Base-by-base conservation (phyloP, 2,888 invertebrate species). In the Catocala nupta region DNA sequence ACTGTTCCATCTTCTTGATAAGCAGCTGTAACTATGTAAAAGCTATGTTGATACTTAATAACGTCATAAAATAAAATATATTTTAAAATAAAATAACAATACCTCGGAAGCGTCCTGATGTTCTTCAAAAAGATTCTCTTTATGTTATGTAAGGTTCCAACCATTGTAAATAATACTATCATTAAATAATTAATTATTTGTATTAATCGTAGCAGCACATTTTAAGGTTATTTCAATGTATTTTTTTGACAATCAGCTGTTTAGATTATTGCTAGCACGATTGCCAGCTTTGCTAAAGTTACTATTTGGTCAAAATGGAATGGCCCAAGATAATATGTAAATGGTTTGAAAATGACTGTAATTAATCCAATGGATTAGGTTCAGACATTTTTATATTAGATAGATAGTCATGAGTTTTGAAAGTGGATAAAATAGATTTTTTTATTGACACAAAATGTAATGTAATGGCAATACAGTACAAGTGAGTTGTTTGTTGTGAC, bases 1-100 rank as follows among this genome's bases (percentile, higher is more conserved):
- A 75, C 87, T 88, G 5, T 81, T 85, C 50, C 77, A 74, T 33
- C 89, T 86, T 39, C 73, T 80, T 42, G 77, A 69, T 56, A 78
- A 44, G 59, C 59, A 68, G 56, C 86, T 87, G 57, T 52, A 81
- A 83, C 65, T 5, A 12, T 62, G 12, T 43, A 50, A 54, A 59
- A 16, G 34, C 70, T 34, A 55, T 63, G 11, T 25, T 25, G 25
- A 25, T 25, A 25, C 25, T 25, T 54, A 48, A 68, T 48, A 68
- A 68, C 75, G 75, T 51, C 61, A 44, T 3, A 25, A 25, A 1
- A 3, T 25, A 25, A 25, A 25, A 25, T 3, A 1, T 39, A 53
- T 43, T 45, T 39, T 9, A 34, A 11, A 7, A 39, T 39, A 9
- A 9, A 39, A 39, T 39, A 39, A 39, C 36, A 8, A 12, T 64